Evolutionary conservation across 2,888 invertebrate species (phyloP).

Genomic region (Mimas tiliae): DNA sequence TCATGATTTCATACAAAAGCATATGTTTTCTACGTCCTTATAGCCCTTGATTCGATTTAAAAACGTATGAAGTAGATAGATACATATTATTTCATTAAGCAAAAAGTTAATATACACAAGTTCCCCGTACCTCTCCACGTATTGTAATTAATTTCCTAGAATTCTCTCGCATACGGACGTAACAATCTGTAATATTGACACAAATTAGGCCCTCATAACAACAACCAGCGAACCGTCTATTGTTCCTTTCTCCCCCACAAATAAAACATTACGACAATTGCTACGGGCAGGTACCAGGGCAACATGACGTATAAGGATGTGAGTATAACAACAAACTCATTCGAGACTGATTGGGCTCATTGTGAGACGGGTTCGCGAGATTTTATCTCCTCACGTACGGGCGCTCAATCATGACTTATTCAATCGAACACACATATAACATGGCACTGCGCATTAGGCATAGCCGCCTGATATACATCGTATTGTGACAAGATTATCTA

Average conservation of each 20-base stretch:
- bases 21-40: too few species aligned
- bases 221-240: constrained; percentile 7
- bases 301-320: constrained; percentile 39
- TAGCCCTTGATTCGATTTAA: too few species aligned
- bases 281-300: constrained; percentile 34
- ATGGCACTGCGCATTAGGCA: constrained; percentile 38
- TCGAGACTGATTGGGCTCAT: constrained; percentile 67
- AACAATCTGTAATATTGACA: background rate
- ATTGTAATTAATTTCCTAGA: background rate
- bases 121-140: background rate
- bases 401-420: constrained; percentile 65
- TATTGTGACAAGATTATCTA: background rate
- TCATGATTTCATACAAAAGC: background rate
- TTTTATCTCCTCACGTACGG: constrained; percentile 53
- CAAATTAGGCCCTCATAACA: constrained; percentile 4
- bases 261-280: constrained; percentile 22
- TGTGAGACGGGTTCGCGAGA: constrained; percentile 55
- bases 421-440: constrained; percentile 49
- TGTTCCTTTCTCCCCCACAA: constrained; percentile 4
- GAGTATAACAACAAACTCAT: constrained; percentile 57
- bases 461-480: constrained; percentile 26
- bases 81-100: too few species aligned
- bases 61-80: too few species aligned
- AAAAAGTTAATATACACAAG: background rate
- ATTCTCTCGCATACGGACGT: background rate